Conservation (phyloP, 2,888 invertebrate genomes). For the Drosophila tanythrix region DNA sequence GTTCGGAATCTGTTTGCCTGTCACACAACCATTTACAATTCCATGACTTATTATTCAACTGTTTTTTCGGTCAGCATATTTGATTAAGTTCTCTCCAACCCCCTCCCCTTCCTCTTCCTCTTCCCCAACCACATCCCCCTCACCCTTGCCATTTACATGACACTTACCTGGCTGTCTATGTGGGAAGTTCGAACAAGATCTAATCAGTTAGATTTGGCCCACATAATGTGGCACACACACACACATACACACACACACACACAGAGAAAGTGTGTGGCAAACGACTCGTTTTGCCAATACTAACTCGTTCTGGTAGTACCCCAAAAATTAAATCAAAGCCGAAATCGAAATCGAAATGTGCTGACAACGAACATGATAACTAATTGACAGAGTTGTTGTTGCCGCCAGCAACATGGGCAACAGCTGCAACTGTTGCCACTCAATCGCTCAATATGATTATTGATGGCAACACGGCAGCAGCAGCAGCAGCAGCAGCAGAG, state of each 20-base stretch:
- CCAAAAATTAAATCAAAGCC: conserved; percentile 74
- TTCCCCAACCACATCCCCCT: background rate
- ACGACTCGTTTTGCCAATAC: conserved; percentile 14
- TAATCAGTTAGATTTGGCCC: conserved; percentile 36
- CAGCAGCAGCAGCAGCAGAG: conserved; percentile 1
- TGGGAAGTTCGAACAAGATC: conserved; percentile 10
- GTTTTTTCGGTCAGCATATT: conserved; percentile 59
- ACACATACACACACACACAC: background rate
- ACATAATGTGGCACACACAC: conserved; percentile 11
- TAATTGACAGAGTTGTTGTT: conserved; percentile 70
- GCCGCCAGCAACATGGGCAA: conserved; percentile 33
- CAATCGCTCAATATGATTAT: conserved; percentile 52
- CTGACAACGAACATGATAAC: conserved; percentile 75
- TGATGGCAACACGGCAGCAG: conserved; percentile 35
- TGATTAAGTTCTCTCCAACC: conserved; percentile 20
- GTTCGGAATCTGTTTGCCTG: conserved; percentile 35
- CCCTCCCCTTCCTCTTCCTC: background rate
- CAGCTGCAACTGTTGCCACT: conserved; percentile 52
- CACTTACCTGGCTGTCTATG: background rate
- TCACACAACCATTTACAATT: conserved; percentile 31
- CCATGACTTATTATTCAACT: conserved; percentile 45
- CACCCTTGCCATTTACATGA: background rate
- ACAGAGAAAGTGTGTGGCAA: background rate
- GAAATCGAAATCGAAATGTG: conserved; percentile 63
- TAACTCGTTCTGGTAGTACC: conserved; percentile 8